These are phyloP conservation scores for Dipodomys merriami DNA, from an alignment of 2,113 vertebrate genomes.

Conservation along the genomic window DNA sequence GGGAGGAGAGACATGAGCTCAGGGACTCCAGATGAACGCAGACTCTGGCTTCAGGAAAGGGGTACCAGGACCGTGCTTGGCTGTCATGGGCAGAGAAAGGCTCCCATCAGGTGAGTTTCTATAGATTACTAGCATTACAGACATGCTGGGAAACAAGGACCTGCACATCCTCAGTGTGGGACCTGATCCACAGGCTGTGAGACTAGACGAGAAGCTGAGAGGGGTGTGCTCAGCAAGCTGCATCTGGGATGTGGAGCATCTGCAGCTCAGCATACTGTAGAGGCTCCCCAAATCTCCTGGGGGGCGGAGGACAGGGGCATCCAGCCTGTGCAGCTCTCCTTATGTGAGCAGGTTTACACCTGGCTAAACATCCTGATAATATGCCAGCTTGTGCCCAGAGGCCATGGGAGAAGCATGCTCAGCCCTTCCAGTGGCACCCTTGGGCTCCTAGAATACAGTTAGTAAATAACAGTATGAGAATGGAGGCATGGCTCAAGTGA, in stretches of 20 bases:
- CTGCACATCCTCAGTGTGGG: not conserved
- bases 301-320: no score
- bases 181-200: not conserved
- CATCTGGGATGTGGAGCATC: not conserved
- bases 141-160: no score
- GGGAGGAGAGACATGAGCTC: not conserved
- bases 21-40: not conserved
- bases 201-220: no score
- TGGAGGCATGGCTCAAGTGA: no score
- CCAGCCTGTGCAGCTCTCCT: no score
- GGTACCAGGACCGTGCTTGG: not conserved
- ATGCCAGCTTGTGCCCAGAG: not conserved
- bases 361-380: not conserved
- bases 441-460: no score
- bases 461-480: no score
- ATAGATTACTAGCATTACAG: no score
- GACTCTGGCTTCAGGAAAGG: not conserved
- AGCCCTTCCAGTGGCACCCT: not conserved
- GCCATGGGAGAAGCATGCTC: not conserved
- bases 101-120: no score
- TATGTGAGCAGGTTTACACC: not conserved
- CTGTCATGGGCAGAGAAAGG: no score
- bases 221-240: not conserved
- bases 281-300: no score
- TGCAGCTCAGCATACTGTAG: no score